Percentiles rank a stretch among this genome's conserved stretches.
Evolutionary conservation across 1,140 invertebrate genomes (phyloP).

Genomic region (Pseudoatta argentina): DNA sequence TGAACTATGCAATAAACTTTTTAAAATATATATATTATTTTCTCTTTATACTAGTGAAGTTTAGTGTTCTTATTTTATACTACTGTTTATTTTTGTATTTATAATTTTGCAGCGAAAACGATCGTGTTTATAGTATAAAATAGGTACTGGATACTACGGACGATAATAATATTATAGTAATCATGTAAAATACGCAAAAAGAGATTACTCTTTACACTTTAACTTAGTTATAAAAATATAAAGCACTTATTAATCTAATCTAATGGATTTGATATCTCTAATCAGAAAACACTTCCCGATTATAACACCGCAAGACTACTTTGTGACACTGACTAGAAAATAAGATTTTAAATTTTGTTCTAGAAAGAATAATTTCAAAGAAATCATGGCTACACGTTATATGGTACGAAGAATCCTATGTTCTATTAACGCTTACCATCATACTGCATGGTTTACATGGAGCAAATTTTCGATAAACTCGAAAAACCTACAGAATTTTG

Average conservation of each 20-base stretch:
- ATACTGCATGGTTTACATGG: neutral
- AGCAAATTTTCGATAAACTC: neutral
- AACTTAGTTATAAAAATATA: constrained; percentile 36
- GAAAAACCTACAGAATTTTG: constrained; percentile 72
- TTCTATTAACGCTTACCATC: constrained; percentile 37
- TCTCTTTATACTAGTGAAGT: too few species aligned
- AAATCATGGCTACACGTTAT: constrained; percentile 49
- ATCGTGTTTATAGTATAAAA: neutral
- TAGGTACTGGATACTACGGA: neutral
- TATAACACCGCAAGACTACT: neutral
- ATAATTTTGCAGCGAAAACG: neutral
- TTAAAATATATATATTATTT: too few species aligned
- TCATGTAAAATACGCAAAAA: neutral
- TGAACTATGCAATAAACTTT: too few species aligned
- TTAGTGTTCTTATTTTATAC: neutral
- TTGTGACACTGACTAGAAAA: neutral
- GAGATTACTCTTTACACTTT: neutral
- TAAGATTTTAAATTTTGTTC: constrained; percentile 12
- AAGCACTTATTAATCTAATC: constrained; percentile 1
- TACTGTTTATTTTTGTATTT: neutral
- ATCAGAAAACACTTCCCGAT: neutral
- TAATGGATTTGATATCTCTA: neutral
- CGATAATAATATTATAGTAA: neutral
- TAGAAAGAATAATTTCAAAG: constrained; percentile 36
- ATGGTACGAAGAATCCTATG: constrained; percentile 49